Evolutionary conservation across 2,113 vertebrate species (phyloP), one percentile per base, ranked within the genome.

Genomic region (Calidris pugnax): DNA sequence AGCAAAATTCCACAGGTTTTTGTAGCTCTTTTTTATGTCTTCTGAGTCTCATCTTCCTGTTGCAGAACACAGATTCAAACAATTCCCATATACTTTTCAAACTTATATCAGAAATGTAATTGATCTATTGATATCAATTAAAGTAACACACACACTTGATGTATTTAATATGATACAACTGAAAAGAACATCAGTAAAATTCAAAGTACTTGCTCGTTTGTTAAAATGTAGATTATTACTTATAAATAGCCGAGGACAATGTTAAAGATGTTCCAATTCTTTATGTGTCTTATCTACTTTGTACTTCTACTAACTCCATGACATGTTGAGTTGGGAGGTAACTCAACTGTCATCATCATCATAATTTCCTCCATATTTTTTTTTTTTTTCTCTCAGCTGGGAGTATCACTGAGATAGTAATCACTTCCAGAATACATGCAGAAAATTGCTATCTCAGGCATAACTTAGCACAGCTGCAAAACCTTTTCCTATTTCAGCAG

Each of bases 361-460:
- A 39, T 47, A 10, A 63, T 92, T 79, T 72, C 23, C 27, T 57
- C 41, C 21, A 32, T 68, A 41, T 10, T n/a, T n/a, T 26, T 53
- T 22, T 26, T 53, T 22, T 62, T 93, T 85, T 78, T 28, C 50
- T 89, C 71, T 76, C 51, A 80, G 16, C 56, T 86, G 60, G 47
- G 47, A 90, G 17, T 21, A 94, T 60, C 41, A 16, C n/a, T 62
- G 57, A 45, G 28, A 55, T 66, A 90, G 50, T n/a, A 88, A 93
- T 93, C 77, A 50, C 20, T 84, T 90, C n/a, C 86, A 96, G 91
- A 96, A 90, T 47, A 68, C 37, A 87, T 78, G 56, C 30, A 77
- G 75, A 91, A 97, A 95, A 96, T 89, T 84, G 67, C 63, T 94
- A 41, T 87, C 63, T 62, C 30, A 89, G 75, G 92, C 87, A 92